Conservation (phyloP, 2,797 vertebrate genomes). For the Eleutherodactylus coqui region DNA sequence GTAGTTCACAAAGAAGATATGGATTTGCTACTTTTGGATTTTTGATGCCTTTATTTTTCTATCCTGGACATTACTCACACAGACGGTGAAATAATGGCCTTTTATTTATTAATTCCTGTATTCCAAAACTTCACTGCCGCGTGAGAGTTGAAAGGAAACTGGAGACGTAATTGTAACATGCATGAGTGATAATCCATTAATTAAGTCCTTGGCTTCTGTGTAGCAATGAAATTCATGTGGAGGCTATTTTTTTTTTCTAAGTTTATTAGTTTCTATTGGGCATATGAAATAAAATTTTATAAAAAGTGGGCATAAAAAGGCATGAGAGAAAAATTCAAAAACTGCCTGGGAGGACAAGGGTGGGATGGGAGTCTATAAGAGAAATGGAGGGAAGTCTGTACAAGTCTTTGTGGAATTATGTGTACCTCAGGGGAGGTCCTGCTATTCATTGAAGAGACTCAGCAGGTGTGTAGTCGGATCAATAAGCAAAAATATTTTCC, state of each 20-base stretch:
- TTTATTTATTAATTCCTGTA: not conserved
- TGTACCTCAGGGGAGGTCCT: too few species aligned
- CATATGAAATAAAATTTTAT: too few species aligned
- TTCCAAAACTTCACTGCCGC: not conserved
- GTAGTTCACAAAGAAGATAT: slow-evolving; percentile 24
- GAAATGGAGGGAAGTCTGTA: not conserved
- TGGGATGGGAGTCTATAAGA: not conserved
- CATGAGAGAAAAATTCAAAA: not conserved
- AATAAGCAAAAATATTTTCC: too few species aligned
- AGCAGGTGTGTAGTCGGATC: too few species aligned
- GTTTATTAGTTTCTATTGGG: not conserved
- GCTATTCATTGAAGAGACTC: too few species aligned
- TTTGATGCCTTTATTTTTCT: not conserved
- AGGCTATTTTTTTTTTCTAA: not conserved
- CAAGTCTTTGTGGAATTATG: too few species aligned
- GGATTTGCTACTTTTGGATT: not conserved
- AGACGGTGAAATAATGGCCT: not conserved
- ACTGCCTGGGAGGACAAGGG: not conserved
- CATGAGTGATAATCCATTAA: not conserved
- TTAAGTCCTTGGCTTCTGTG: not conserved
- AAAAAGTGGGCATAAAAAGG: not conserved
- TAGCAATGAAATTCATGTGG: not conserved
- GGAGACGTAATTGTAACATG: not conserved
- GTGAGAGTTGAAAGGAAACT: not conserved
- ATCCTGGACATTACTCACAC: not conserved